Percentiles rank a stretch among this genome's conserved stretches.
Evolutionary conservation across 2,797 vertebrate species (phyloP).

Genomic region (Thamnophis elegans): DNA sequence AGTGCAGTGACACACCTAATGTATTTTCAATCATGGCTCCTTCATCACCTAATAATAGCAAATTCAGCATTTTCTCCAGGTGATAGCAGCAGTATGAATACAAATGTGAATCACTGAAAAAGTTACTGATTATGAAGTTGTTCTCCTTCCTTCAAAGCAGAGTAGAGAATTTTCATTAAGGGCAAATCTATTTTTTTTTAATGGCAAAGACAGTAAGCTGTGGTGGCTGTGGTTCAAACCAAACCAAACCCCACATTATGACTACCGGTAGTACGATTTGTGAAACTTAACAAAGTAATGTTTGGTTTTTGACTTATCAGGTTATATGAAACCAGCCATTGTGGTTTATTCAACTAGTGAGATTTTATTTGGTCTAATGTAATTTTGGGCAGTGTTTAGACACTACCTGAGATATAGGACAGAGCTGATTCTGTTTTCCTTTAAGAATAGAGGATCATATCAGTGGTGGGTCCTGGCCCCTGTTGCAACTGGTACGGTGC

Average conservation of each 20-base stretch:
- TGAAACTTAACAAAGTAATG: neutral
- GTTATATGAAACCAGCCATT: neutral
- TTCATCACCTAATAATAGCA: neutral
- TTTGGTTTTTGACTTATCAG: neutral
- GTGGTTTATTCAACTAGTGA: neutral
- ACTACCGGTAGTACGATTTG: neutral
- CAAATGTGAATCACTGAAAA: neutral
- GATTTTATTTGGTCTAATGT: neutral
- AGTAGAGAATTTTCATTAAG: neutral
- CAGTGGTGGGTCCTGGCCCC: too few species aligned
- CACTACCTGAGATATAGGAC: neutral
- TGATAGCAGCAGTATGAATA: neutral
- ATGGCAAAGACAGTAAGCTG: neutral
- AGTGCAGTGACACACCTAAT: neutral
- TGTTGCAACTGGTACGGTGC: too few species aligned
- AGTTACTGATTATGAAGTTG: neutral
- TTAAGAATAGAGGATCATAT: neutral
- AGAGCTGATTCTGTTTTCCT: neutral
- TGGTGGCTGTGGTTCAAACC: neutral
- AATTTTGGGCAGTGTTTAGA: neutral
- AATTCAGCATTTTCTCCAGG: neutral
- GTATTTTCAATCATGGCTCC: neutral
- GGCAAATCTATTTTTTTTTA: neutral
- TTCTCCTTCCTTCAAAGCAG: neutral
- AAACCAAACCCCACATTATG: neutral